A percentile compares a stretch with the other conserved stretches of the same genome.
These are phyloP conservation scores for Chloroceryle aenea DNA, from an alignment of 2,113 vertebrate genomes.

Conservation along the genomic window DNA sequence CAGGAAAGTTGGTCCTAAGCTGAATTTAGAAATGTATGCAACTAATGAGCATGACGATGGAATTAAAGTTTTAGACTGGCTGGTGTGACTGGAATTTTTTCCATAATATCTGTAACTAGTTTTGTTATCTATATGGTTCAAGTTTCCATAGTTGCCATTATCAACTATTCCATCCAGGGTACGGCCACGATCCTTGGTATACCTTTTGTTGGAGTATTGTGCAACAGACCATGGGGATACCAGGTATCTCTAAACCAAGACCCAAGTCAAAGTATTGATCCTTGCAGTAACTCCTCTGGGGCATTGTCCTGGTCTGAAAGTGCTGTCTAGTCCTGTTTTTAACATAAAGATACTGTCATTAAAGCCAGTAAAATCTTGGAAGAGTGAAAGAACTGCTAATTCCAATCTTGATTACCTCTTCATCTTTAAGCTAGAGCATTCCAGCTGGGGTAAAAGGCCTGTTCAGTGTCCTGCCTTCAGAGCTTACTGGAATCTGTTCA, in stretches of 20 bases:
- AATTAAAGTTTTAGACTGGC: neutral
- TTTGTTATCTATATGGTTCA: neutral
- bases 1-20: neutral
- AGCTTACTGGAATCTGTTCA: slow-evolving; percentile 15
- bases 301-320: neutral
- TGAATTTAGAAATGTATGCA: neutral
- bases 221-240: rapidly evolving
- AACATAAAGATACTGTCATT: neutral
- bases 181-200: neutral
- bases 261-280: neutral
- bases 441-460: neutral
- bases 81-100: neutral
- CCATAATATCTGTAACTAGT: neutral
- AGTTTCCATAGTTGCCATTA: neutral
- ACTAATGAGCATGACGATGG: neutral
- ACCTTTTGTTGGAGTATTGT: neutral
- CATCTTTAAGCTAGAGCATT: neutral
- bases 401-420: neutral
- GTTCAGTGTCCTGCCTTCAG: slow-evolving; percentile 6
- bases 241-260: neutral
- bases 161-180: neutral
- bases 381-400: neutral
- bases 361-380: neutral
- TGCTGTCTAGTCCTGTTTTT: neutral
- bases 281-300: neutral